Evolutionary conservation across 2,113 vertebrate genomes (phyloP).

Genomic region (Periophthalmus modestus): DNA sequence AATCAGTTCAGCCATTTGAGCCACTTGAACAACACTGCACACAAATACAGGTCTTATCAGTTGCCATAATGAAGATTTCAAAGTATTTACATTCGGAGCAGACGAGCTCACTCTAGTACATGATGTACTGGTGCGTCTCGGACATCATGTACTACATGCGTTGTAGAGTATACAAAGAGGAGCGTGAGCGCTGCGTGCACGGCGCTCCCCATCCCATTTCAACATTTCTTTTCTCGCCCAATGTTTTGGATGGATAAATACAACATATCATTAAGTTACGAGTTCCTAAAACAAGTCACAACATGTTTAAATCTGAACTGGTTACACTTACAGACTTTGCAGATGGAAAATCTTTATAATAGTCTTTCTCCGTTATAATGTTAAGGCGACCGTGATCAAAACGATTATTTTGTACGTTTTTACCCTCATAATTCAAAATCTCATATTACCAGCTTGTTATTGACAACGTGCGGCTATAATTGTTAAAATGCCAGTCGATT

Average conservation of each 20-base stretch:
- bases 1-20: not conserved
- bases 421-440: not conserved
- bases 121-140: slow-evolving; percentile 31
- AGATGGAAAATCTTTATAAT: not conserved
- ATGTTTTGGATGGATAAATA: not conserved
- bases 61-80: not conserved
- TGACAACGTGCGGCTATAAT: not conserved
- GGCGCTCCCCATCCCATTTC: not conserved
- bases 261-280: not conserved
- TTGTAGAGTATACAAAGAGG: not conserved
- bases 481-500: not conserved
- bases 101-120: slow-evolving; percentile 34
- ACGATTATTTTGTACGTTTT: not conserved
- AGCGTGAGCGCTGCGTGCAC: not conserved
- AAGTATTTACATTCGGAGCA: not conserved
- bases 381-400: not conserved
- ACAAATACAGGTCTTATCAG: not conserved
- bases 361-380: not conserved
- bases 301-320: not conserved
- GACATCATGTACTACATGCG: slow-evolving; percentile 27
- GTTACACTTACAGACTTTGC: not conserved
- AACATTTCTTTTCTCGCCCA: not conserved
- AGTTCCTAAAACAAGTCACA: not conserved
- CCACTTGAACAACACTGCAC: not conserved
- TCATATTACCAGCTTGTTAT: not conserved